Percentiles rank a stretch among this genome's conserved stretches.
These are phyloP conservation scores for Platyrinchus mystaceus DNA, from an alignment of 2,797 vertebrate species.

Conservation along the genomic window DNA sequence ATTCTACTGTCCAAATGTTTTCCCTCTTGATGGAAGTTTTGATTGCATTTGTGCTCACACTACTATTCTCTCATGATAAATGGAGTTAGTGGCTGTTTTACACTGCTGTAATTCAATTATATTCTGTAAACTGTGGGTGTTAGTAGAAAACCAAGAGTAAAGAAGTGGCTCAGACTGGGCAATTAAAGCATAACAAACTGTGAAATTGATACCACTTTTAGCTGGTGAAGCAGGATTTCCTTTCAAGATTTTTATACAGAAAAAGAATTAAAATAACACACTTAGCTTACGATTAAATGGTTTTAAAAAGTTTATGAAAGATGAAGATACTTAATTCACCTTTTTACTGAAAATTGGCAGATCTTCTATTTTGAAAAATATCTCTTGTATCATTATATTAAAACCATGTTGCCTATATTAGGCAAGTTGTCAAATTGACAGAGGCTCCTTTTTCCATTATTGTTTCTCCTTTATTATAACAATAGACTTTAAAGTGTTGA, in stretches of 20 bases:
- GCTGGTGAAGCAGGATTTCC: neutral
- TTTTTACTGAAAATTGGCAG: neutral
- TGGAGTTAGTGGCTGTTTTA: neutral
- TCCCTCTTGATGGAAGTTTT: neutral
- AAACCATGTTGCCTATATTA: neutral
- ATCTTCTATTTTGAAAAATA: neutral
- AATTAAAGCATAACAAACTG: neutral
- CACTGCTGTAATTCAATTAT: neutral
- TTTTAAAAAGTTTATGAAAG: slow-evolving; percentile 9
- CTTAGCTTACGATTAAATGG: neutral
- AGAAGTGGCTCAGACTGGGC: neutral
- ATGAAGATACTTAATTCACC: neutral
- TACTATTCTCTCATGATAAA: neutral
- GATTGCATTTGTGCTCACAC: neutral
- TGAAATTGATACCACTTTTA: neutral
- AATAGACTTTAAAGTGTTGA: neutral
- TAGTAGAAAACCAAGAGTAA: neutral
- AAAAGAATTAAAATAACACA: neutral
- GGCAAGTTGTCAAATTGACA: neutral
- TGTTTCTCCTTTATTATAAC: neutral
- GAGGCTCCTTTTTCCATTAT: neutral
- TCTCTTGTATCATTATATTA: neutral
- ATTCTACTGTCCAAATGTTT: neutral
- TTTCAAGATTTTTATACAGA: neutral
- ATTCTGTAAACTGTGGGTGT: neutral